Evolutionary conservation across 2,888 invertebrate species (phyloP).

Genomic region (Scaeva pyrastri): DNA sequence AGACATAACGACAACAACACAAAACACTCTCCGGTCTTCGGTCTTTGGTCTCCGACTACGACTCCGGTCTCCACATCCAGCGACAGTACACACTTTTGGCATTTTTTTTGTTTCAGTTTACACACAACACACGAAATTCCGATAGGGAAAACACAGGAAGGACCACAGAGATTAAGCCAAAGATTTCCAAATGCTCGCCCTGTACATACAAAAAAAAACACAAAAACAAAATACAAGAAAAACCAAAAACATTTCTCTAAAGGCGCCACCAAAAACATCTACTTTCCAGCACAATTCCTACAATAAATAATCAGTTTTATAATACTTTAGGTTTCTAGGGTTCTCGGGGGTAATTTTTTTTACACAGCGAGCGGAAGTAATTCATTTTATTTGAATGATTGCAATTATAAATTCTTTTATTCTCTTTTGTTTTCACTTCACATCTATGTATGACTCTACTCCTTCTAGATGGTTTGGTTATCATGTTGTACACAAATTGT

Average conservation of each 20-base stretch:
- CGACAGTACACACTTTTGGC: slow-evolving; percentile 44
- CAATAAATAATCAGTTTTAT: slow-evolving; percentile 45
- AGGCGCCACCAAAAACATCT: slow-evolving; percentile 42
- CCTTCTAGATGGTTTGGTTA: background rate
- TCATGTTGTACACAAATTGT: slow-evolving; percentile 43
- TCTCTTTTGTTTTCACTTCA: slow-evolving; percentile 30
- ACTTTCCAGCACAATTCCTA: slow-evolving; percentile 12
- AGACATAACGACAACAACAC: slow-evolving; percentile 21
- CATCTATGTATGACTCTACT: background rate
- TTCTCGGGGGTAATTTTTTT: slow-evolving; percentile 16
- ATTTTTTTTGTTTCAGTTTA: slow-evolving; percentile 30
- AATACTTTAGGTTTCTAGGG: slow-evolving; percentile 16
- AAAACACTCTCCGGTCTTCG: slow-evolving; percentile 6
- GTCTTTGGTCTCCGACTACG: no score
- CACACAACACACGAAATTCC: slow-evolving; percentile 58
- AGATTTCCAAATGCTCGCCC: slow-evolving; percentile 29
- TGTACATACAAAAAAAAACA: slow-evolving; percentile 1
- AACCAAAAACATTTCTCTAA: slow-evolving; percentile 8
- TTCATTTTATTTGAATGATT: slow-evolving; percentile 62
- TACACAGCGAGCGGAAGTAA: slow-evolving; percentile 65
- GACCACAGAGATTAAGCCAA: slow-evolving; percentile 45
- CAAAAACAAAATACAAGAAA: slow-evolving; percentile 16
- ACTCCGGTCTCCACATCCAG: slow-evolving; percentile 6
- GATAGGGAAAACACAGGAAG: slow-evolving; percentile 48
- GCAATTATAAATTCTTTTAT: slow-evolving; percentile 65